Conservation (phyloP, 2,113 vertebrate genomes). For the Podarcis muralis region DNA sequence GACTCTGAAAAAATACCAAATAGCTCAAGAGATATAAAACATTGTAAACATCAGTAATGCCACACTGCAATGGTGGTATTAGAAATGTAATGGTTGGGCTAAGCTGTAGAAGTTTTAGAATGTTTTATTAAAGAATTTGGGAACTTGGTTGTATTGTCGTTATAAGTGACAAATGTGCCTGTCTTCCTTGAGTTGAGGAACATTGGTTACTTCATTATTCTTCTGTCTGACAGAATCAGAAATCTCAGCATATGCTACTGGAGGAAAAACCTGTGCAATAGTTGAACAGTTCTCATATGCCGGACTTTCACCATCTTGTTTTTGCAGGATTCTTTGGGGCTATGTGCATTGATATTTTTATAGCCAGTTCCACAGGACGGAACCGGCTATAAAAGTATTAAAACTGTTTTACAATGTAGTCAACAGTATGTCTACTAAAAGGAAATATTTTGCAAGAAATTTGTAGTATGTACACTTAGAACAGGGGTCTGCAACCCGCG, state of each 20-base stretch:
- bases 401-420: neutral
- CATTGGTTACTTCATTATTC: neutral
- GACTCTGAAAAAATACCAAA: neutral
- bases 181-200: neutral
- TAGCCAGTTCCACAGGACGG: neutral
- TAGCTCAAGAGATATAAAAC: neutral
- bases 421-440: neutral
- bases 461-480: neutral
- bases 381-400: neutral
- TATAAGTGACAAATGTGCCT: neutral
- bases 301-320: neutral
- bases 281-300: neutral
- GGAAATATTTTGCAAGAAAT: accelerated
- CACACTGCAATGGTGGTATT: neutral
- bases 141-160: neutral
- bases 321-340: neutral
- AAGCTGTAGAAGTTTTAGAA: neutral
- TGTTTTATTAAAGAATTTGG: neutral
- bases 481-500: too few species aligned
- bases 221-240: neutral
- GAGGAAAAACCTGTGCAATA: neutral
- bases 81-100: neutral
- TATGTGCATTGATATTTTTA: neutral
- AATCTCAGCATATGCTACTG: neutral
- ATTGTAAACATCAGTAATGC: neutral